Evolutionary conservation across 2,888 invertebrate species (phyloP).

Genomic region (Hymenopus coronatus): DNA sequence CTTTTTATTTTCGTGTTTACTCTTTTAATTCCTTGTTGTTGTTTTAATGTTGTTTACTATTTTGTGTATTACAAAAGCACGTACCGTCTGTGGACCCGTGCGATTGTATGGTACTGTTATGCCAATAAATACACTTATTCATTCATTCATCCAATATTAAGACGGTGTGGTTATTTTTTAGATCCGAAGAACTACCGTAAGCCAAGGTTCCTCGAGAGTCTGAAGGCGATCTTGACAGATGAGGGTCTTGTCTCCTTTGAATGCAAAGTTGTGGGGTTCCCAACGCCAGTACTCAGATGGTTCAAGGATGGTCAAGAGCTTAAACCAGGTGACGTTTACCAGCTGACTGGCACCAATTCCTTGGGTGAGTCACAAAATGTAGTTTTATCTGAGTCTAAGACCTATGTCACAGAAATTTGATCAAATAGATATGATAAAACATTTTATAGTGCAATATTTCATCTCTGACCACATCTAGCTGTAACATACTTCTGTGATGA

Average conservation of each 20-base stretch:
- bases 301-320: slow-evolving; percentile 91
- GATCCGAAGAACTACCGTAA: slow-evolving; percentile 88
- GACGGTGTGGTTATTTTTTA: slow-evolving; percentile 45
- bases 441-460: too few relatives aligned
- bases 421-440: neutral
- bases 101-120: too few relatives aligned
- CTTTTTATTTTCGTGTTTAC: too few relatives aligned
- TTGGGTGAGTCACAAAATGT: slow-evolving; percentile 51
- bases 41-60: too few relatives aligned
- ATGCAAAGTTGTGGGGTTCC: slow-evolving; percentile 90
- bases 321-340: slow-evolving; percentile 89
- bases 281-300: slow-evolving; percentile 83
- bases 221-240: slow-evolving; percentile 85
- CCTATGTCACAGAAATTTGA: neutral
- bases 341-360: slow-evolving; percentile 85
- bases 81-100: too few relatives aligned
- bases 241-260: slow-evolving; percentile 91
- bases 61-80: too few relatives aligned
- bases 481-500: too few relatives aligned
- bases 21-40: too few relatives aligned
- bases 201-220: slow-evolving; percentile 85
- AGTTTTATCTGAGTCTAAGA: neutral
- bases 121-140: too few relatives aligned
- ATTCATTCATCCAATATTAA: neutral
- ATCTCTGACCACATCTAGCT: too few relatives aligned